Percentiles rank a stretch among this genome's conserved stretches.
Evolutionary conservation across 1,140 invertebrate genomes (phyloP).

Genomic region (Ditylenchus dipsaci): DNA sequence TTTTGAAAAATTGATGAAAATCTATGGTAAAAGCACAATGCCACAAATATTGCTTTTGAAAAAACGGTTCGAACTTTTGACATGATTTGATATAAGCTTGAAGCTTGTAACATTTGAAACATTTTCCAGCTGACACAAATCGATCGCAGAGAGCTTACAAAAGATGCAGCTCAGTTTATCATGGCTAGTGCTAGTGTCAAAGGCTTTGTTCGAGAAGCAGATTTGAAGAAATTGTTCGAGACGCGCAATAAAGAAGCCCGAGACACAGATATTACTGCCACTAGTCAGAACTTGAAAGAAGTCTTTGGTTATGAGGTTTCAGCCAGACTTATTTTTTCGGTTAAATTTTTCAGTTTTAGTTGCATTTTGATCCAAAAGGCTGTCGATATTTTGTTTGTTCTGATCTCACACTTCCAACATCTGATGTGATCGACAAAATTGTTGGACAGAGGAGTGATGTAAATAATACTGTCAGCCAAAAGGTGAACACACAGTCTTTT

Average conservation of each 20-base stretch:
- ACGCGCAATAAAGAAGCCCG: not conserved
- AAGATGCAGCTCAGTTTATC: not conserved
- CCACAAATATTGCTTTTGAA: no score
- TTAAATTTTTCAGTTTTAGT: not conserved
- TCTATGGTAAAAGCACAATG: no score
- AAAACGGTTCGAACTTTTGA: no score
- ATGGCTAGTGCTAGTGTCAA: not conserved
- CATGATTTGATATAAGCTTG: no score
- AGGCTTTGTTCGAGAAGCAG: not conserved
- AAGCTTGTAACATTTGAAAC: no score
- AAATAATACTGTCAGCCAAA: not conserved
- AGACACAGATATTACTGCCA: not conserved
- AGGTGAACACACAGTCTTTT: not conserved
- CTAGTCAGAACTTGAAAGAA: not conserved
- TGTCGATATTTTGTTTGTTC: not conserved
- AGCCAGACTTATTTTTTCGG: not conserved
- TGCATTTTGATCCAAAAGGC: not conserved
- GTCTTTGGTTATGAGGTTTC: not conserved
- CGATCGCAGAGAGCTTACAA: not conserved
- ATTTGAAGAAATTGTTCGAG: constrained; percentile 3
- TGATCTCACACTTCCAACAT: not conserved
- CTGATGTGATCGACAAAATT: not conserved
- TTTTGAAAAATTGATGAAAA: no score
- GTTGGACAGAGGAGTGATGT: not conserved
- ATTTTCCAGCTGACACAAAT: constrained; percentile 1